Evolutionary conservation across 2,797 vertebrate species (phyloP).

Genomic region (Tadarida brasiliensis): DNA sequence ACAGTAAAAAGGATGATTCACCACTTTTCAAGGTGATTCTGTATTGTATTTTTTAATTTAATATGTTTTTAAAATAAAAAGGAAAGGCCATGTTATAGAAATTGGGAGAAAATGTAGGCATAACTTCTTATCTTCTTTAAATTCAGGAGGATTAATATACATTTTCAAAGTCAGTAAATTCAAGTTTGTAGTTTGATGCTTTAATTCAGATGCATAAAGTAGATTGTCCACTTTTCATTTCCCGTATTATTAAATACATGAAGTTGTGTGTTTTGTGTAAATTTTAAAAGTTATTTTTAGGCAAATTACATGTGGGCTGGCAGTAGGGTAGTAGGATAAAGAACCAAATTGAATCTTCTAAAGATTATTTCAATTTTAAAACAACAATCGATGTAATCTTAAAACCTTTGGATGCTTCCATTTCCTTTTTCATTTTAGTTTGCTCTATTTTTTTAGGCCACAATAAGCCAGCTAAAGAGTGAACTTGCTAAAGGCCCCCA

Average conservation of each 20-base stretch:
- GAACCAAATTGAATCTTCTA: conserved; percentile 4
- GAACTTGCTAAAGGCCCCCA: conserved; percentile 98
- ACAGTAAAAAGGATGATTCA: conserved; percentile 4
- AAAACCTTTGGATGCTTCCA: neutral
- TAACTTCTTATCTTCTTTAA: conserved; percentile 32
- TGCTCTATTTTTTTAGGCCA: conserved; percentile 87
- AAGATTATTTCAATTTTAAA: conserved; percentile 40
- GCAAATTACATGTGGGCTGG: neutral
- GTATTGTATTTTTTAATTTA: conserved; percentile 30
- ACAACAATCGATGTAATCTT: conserved; percentile 6
- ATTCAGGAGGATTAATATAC: conserved; percentile 23
- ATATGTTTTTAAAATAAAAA: conserved; percentile 30
- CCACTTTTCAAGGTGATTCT: neutral
- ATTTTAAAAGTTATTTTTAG: conserved; percentile 51
- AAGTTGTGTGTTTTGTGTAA: neutral
- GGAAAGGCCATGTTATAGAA: conserved; percentile 46
- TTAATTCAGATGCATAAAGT: conserved; percentile 36
- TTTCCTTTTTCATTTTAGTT: conserved; percentile 55
- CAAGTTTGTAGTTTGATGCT: conserved; percentile 29
- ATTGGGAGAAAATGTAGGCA: neutral
- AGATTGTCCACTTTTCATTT: neutral
- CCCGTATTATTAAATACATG: conserved; percentile 38
- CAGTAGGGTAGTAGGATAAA: neutral
- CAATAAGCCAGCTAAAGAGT: conserved; percentile 93
- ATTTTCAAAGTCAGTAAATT: conserved; percentile 51